Base-by-base conservation (phyloP, 2,113 vertebrate genomes). In the Furnarius figulus region DNA sequence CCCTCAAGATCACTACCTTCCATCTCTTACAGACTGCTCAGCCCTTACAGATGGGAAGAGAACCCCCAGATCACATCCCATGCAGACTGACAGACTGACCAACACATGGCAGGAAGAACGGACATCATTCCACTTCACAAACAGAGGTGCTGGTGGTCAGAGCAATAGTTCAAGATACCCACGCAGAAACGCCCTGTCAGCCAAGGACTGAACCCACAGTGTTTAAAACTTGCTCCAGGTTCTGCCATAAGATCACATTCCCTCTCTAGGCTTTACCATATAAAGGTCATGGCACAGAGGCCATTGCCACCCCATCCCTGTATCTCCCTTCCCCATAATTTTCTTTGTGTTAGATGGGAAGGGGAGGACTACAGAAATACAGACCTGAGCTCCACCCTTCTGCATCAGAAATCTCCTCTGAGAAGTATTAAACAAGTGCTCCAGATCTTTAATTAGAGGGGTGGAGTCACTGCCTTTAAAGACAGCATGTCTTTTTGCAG, bases 61-160 rank as follows among this genome's bases (percentile, higher is more conserved):
- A 70, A 27, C 30, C 67, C 9, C 49, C 5, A 44, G 21, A 42
- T 16, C 35, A 35, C 6, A 15, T 4, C 6, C 50, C 35, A 20
- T 2, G 25, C 39, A 68, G 53, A 39, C 59, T 42, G 31, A 82
- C 27, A 74, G 65, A 58, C 37, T 63, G 61, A 63, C 35, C 27
- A 33, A 22, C 0, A 1, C 42, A 65, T 0, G 2, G 25, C 52
- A 87, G 44, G 35, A 82, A 35, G 8, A 84, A 47, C 1, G 3
- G 77, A 53, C 37, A 58, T 15, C 44, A 35, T 44, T 33, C 12
- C 2, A 1, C 31, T 63, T 68, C 62, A 82, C 42, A 62, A 25
- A 56, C 4, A 18, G 55, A 90, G 28, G 46, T 56, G 37, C 24
- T 33, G 21, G 16, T 40, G 17, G 14, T 19, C 4, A 10, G 72